Conservation (phyloP, 2,888 invertebrate genomes). For the Belgica antarctica region DNA sequence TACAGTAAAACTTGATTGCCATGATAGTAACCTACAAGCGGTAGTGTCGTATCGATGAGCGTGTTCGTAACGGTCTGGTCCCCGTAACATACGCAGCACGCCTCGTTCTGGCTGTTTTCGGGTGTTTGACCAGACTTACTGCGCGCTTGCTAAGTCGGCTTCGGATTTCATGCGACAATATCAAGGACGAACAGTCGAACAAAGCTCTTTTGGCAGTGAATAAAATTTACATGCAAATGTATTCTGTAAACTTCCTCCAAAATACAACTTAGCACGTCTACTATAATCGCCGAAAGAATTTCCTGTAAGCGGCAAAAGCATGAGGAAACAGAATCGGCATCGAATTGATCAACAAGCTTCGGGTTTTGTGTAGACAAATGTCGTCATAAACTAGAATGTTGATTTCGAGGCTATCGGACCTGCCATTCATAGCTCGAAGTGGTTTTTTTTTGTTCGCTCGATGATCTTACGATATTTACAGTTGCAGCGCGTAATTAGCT, state of each 20-base stretch:
- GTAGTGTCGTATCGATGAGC: neutral
- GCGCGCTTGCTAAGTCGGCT: neutral
- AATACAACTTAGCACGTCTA: conserved; percentile 3
- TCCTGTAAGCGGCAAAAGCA: conserved; percentile 32
- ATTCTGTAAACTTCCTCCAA: conserved; percentile 11
- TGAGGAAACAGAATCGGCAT: conserved; percentile 35
- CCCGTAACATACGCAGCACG: neutral
- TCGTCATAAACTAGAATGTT: conserved; percentile 10
- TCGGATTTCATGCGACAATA: conserved; percentile 22
- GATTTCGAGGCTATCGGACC: conserved; percentile 14
- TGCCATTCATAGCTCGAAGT: conserved; percentile 2
- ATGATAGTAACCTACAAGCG: conserved; percentile 21
- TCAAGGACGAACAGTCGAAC: conserved; percentile 24
- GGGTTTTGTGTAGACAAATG: conserved; percentile 19
- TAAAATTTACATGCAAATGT: conserved; percentile 7
- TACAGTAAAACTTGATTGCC: conserved; percentile 1
- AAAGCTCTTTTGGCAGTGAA: neutral
- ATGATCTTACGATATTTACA: conserved; percentile 28
- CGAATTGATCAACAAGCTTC: conserved; percentile 17
- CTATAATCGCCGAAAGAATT: conserved; percentile 20
- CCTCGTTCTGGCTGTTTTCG: neutral
- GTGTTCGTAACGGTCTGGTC: neutral
- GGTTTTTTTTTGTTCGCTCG: too few relatives aligned
- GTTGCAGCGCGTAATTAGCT: neutral
- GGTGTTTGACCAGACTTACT: conserved; percentile 10